These are phyloP conservation scores for Athalia cordata DNA, from an alignment of 2,888 invertebrate species.

Conservation along the genomic window DNA sequence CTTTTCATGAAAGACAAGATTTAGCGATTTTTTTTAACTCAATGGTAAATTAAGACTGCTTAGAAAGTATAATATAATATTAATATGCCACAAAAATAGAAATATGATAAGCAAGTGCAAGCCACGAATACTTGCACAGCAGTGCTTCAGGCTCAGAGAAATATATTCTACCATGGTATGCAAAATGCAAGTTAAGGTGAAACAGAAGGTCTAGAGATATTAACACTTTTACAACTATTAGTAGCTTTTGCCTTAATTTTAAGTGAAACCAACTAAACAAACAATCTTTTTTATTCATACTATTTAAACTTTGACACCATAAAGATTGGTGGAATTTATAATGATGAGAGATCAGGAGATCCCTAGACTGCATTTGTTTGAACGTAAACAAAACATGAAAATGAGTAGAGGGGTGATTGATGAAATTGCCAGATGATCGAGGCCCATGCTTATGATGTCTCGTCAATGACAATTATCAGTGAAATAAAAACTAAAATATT, in stretches of 20 bases:
- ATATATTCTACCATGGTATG: not conserved
- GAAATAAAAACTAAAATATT: conserved; percentile 21
- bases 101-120: too few species aligned
- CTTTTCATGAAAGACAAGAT: too few species aligned
- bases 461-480: conserved; percentile 37
- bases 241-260: not conserved
- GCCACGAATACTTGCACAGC: too few species aligned
- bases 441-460: conserved; percentile 24
- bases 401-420: not conserved
- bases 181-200: not conserved
- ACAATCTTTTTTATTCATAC: not conserved
- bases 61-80: too few species aligned
- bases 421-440: conserved; percentile 38
- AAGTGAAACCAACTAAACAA: not conserved
- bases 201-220: not conserved
- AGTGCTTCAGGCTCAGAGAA: not conserved
- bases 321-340: not conserved
- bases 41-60: too few species aligned
- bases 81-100: too few species aligned
- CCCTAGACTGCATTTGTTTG: not conserved
- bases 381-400: not conserved
- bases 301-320: not conserved
- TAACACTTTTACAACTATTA: not conserved
- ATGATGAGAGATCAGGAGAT: not conserved
- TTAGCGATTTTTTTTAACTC: too few species aligned